phyloP scores from a whole-genome alignment of 2,113 vertebrate species.

The Cichladusa arquata region DNA sequence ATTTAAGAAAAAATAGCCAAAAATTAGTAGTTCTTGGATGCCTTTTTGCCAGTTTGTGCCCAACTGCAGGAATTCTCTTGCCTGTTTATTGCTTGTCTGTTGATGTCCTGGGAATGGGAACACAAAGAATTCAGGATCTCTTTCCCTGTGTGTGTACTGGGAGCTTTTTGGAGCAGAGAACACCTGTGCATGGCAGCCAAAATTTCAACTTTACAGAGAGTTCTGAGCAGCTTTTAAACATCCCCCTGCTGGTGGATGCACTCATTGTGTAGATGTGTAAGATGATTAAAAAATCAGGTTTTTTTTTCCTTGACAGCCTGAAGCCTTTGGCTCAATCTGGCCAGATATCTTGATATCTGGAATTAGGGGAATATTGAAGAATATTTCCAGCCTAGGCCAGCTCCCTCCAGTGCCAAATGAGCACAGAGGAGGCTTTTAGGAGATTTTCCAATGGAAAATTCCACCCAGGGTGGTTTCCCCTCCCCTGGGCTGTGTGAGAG shows the following conservation, averaged over 20 bases:
- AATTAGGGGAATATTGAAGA: neutral
- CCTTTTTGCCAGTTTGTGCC: neutral
- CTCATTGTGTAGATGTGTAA: neutral
- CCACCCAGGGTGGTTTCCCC: neutral
- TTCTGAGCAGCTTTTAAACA: neutral
- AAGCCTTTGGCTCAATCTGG: neutral
- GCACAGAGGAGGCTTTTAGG: neutral
- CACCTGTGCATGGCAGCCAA: neutral
- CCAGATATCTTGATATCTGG: neutral
- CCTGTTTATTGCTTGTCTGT: neutral
- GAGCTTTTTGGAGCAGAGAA: neutral
- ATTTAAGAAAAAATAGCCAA: neutral
- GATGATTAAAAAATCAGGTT: neutral
- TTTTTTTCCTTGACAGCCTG: neutral
- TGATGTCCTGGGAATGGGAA: neutral
- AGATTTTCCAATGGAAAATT: neutral
- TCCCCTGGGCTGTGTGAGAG: neutral
- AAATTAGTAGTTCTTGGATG: neutral
- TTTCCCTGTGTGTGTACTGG: fast-evolving
- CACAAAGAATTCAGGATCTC: neutral
- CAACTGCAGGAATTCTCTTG: neutral
- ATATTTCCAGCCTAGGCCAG: neutral
- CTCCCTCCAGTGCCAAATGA: neutral
- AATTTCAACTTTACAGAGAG: neutral
- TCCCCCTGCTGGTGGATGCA: neutral